These are phyloP conservation scores for Colius striatus DNA, from an alignment of 2,113 vertebrate genomes.

Conservation along the genomic window DNA sequence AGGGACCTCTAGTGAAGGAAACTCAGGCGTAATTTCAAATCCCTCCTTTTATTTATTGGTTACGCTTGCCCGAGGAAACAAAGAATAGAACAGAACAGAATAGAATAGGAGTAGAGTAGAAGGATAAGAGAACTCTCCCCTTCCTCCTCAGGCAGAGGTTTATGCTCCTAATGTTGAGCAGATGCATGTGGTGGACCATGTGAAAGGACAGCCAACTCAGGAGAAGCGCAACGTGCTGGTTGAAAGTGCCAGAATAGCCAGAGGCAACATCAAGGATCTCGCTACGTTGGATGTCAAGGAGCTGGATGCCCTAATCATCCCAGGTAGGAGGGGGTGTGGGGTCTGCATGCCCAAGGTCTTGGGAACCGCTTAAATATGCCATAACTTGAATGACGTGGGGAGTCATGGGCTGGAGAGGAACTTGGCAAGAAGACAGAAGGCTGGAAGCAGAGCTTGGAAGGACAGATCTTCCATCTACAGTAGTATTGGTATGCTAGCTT, in stretches of 20 bases:
- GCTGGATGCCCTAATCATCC: constrained; percentile 86
- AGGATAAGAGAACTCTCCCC: not conserved
- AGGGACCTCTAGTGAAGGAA: constrained; percentile 31
- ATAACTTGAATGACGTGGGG: not conserved
- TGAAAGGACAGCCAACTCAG: constrained; percentile 78
- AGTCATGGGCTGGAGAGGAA: not conserved
- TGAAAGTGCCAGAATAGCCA: constrained; percentile 86
- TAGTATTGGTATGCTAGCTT: not conserved
- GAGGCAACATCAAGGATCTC: constrained; percentile 86
- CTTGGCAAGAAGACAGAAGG: not conserved
- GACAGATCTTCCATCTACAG: not conserved
- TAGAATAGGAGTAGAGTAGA: not conserved
- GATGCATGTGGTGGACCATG: constrained; percentile 89
- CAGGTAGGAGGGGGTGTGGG: constrained; percentile 66
- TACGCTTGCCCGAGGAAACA: not conserved
- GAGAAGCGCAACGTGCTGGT: constrained; percentile 87
- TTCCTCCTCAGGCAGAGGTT: constrained; percentile 76
- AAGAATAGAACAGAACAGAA: not conserved
- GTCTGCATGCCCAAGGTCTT: not conserved
- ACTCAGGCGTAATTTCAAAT: accelerated
- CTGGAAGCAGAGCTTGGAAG: not conserved
- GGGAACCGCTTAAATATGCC: not conserved
- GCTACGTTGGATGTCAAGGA: constrained; percentile 76
- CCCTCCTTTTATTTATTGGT: not conserved
- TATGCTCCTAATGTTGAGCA: constrained; percentile 86